These are phyloP conservation scores for Leucopternis melanops DNA, from an alignment of 2,113 vertebrate species.

Conservation along the genomic window DNA sequence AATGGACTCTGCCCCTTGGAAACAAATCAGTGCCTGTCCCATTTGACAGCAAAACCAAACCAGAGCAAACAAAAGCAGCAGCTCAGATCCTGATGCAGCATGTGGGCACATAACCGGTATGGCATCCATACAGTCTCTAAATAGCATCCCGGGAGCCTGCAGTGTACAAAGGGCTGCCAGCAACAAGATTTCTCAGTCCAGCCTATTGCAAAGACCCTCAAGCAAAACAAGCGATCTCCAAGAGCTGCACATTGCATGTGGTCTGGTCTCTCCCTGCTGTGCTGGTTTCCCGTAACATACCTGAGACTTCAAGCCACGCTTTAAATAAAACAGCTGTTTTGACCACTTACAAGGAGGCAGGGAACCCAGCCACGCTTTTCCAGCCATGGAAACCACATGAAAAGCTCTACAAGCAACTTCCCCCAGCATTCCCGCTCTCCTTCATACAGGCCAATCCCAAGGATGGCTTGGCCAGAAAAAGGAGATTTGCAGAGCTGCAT, in stretches of 20 bases:
- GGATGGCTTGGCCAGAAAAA: conserved; percentile 38
- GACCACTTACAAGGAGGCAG: conserved; percentile 5
- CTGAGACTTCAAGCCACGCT: conserved; percentile 9
- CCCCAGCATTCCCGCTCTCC: not conserved
- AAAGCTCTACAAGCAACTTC: conserved; percentile 11
- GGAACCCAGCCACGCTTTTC: conserved; percentile 22
- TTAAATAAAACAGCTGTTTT: conserved; percentile 55
- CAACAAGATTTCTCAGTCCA: not conserved
- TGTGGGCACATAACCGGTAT: not conserved
- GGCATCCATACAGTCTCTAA: not conserved
- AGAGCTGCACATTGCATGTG: not conserved
- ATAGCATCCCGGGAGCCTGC: not conserved
- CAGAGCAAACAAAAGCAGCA: not conserved
- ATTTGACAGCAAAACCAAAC: not conserved
- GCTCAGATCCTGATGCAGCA: not conserved
- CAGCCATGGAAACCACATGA: conserved; percentile 48
- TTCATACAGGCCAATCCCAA: not conserved
- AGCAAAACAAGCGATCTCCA: not conserved
- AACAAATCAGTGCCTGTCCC: not conserved
- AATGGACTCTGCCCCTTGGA: not conserved
- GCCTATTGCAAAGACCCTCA: not conserved
- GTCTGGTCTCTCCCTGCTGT: not conserved
- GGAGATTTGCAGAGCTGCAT: conserved; percentile 18
- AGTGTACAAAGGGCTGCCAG: not conserved
- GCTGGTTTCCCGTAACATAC: not conserved